A percentile compares a stretch with the other conserved stretches of the same genome.
Evolutionary conservation across 35 echinoderm and acorn worm species (phyloP).

Genomic region (Nesometra sesokonis): DNA sequence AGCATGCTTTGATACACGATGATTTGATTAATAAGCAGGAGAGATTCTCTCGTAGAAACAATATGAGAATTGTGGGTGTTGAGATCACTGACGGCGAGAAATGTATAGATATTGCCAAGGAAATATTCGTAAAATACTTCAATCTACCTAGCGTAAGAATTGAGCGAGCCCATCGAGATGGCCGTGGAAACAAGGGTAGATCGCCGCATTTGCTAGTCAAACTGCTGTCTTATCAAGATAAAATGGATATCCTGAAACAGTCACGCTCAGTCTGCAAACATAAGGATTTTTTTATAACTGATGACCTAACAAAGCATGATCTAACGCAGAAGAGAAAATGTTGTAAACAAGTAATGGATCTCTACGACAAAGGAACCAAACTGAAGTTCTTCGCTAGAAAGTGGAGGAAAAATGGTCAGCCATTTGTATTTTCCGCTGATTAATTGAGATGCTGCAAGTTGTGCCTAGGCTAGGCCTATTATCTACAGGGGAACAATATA

Average conservation of each 20-base stretch:
- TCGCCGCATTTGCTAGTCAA: slow-evolving; percentile 22
- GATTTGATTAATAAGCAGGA: slow-evolving; percentile 10
- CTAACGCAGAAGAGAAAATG: slow-evolving; percentile 26
- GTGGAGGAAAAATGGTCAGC: slow-evolving; percentile 12
- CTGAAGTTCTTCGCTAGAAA: slow-evolving; percentile 30
- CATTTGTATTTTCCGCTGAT: no score
- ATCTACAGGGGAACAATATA: no score
- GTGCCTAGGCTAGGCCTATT: no score
- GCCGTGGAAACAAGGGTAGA: not conserved
- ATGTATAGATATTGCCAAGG: not conserved
- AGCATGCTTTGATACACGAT: not conserved
- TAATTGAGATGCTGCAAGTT: no score
- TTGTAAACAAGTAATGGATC: slow-evolving; percentile 39
- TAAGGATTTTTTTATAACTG: slow-evolving; percentile 5
- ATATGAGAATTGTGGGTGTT: slow-evolving; percentile 26
- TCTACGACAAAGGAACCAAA: slow-evolving; percentile 24
- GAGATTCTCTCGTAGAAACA: slow-evolving; percentile 16
- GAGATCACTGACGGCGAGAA: not conserved
- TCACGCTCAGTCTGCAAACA: slow-evolving; percentile 8
- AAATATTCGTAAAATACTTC: not conserved
- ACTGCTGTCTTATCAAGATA: slow-evolving; percentile 29
- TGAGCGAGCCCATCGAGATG: slow-evolving; percentile 27
- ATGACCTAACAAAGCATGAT: slow-evolving; percentile 39
- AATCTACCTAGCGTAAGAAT: not conserved
- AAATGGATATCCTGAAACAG: slow-evolving; percentile 35